A percentile compares a stretch with the other conserved stretches of the same genome.
These are phyloP conservation scores for Coregonus clupeaformis DNA, from an alignment of 2,113 vertebrate species.

Conservation along the genomic window DNA sequence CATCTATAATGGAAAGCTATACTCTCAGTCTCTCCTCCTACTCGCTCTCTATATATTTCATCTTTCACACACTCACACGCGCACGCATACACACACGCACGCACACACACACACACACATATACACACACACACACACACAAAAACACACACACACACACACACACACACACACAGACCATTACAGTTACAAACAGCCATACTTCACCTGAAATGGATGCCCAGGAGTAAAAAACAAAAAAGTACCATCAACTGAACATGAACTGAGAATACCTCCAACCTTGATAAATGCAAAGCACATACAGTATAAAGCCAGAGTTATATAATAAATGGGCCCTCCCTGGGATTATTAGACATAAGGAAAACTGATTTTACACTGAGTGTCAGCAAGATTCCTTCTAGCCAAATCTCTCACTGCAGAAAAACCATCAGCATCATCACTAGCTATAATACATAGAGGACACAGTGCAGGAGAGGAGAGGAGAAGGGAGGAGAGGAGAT, in stretches of 20 bases:
- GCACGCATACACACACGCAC: no score
- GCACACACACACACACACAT: no score
- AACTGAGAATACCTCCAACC: slow-evolving; percentile 19
- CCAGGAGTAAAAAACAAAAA: slow-evolving; percentile 5
- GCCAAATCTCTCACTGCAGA: slow-evolving; percentile 33
- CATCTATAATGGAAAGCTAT: slow-evolving; percentile 52
- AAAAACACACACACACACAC: no score
- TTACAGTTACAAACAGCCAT: no score
- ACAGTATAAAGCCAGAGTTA: not conserved
- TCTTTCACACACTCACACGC: no score
- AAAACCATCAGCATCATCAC: slow-evolving; percentile 45
- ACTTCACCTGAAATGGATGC: no score
- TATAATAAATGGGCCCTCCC: slow-evolving; percentile 43
- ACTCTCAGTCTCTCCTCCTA: slow-evolving; percentile 30
- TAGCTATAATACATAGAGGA: no score
- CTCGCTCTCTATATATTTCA: not conserved
- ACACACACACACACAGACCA: slow-evolving; percentile 5
- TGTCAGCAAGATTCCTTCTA: slow-evolving; percentile 49
- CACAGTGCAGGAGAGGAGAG: no score
- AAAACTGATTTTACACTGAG: slow-evolving; percentile 34
- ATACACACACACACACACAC: no score
- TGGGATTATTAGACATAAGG: slow-evolving; percentile 49
- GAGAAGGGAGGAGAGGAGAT: no score
- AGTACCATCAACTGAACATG: slow-evolving; percentile 7
- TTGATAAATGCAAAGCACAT: slow-evolving; percentile 55